Evolutionary conservation across 2,888 invertebrate species (phyloP).

Genomic region (Diaperis boleti): DNA sequence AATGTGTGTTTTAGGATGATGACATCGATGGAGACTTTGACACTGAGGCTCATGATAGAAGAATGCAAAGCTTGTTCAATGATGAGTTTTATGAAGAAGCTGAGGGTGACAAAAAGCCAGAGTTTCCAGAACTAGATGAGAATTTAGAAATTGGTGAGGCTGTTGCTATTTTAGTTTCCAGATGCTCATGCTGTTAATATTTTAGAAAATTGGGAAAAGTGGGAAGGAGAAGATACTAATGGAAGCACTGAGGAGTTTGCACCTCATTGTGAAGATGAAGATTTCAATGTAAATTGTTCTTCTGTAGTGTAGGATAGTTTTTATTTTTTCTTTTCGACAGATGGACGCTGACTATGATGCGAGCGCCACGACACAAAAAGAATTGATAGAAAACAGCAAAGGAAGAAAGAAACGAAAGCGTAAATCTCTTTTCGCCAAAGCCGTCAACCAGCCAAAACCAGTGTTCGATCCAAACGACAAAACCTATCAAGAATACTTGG

Average conservation of each 20-base stretch:
- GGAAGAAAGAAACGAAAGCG: constrained; percentile 71
- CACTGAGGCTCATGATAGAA: constrained; percentile 86
- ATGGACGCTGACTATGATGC: constrained; percentile 92
- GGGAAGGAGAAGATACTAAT: constrained; percentile 62
- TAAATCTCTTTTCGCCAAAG: constrained; percentile 82
- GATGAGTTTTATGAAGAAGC: constrained; percentile 86
- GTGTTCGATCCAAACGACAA: constrained; percentile 83
- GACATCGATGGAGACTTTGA: constrained; percentile 94
- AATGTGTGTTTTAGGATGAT: constrained; percentile 75
- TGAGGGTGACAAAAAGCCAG: constrained; percentile 82
- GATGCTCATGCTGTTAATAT: constrained; percentile 29
- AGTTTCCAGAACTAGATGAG: constrained; percentile 84
- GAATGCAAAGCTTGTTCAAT: constrained; percentile 89
- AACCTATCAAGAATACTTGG: constrained; percentile 88
- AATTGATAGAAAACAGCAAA: constrained; percentile 71
- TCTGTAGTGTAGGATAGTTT: constrained; percentile 10
- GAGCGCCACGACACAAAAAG: constrained; percentile 68
- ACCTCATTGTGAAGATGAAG: constrained; percentile 82
- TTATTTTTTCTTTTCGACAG: constrained; percentile 64
- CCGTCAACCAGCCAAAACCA: constrained; percentile 83
- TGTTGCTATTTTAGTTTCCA: neutral
- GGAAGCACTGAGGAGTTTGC: constrained; percentile 55
- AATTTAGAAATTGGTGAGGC: constrained; percentile 72
- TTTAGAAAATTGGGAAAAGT: constrained; percentile 78
- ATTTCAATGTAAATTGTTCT: constrained; percentile 71